These are phyloP conservation scores for Sus scrofa DNA, from an alignment of 2,113 vertebrate genomes.

Conservation along the genomic window DNA sequence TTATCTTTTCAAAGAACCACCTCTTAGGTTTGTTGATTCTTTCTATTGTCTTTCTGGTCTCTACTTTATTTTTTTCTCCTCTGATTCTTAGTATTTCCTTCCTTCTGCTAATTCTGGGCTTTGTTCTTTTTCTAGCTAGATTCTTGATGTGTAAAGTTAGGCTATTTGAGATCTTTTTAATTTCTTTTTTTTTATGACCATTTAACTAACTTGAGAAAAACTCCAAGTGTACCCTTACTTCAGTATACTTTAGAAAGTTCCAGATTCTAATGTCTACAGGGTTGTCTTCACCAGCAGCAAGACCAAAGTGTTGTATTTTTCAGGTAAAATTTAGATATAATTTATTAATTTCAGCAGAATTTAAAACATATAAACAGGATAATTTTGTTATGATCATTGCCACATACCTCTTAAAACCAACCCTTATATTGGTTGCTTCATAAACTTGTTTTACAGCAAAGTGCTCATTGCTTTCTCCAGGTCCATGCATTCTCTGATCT, in stretches of 20 bases:
- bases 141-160: too few species aligned
- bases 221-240: conserved; percentile 55
- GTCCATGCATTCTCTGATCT: neutral
- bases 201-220: conserved; percentile 81
- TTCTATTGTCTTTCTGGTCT: too few species aligned
- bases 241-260: conserved; percentile 71
- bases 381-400: conserved; percentile 20
- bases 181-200: conserved; percentile 35
- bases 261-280: conserved; percentile 46
- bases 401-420: neutral
- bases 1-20: too few species aligned
- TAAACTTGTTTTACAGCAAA: neutral
- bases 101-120: too few species aligned
- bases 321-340: neutral
- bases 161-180: too few species aligned
- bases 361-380: conserved; percentile 21
- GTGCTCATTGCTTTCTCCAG: neutral
- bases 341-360: conserved; percentile 4
- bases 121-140: too few species aligned
- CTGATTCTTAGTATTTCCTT: too few species aligned
- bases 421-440: conserved; percentile 21
- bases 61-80: too few species aligned
- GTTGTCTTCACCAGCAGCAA: conserved; percentile 40
- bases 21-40: too few species aligned
- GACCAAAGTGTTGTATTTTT: neutral